These are phyloP conservation scores for Drosophila neoperkinsi DNA, from an alignment of 2,888 invertebrate genomes.

Conservation along the genomic window DNA sequence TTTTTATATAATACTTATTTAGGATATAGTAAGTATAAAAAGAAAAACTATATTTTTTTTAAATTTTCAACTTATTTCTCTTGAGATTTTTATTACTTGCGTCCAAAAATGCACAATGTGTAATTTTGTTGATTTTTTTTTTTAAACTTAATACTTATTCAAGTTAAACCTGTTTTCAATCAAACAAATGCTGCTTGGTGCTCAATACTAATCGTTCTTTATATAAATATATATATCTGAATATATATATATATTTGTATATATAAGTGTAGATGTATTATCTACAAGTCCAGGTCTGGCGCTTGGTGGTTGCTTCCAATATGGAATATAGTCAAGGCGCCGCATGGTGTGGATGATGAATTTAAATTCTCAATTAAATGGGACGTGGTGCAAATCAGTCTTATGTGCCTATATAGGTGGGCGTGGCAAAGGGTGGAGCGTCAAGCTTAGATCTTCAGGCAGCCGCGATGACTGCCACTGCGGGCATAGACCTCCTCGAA, in stretches of 20 bases:
- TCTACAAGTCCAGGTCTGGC: constrained; percentile 28
- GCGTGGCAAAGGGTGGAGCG: constrained; percentile 4
- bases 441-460: constrained; percentile 73
- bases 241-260: constrained; percentile 18
- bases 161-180: constrained; percentile 71
- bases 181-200: constrained; percentile 77
- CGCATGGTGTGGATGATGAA: constrained; percentile 44
- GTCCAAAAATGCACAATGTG: constrained; percentile 43
- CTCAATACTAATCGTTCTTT: constrained; percentile 72
- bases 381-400: constrained; percentile 66
- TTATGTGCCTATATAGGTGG: constrained; percentile 46
- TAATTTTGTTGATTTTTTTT: constrained; percentile 33
- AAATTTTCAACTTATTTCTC: constrained; percentile 30
- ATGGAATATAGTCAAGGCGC: constrained; percentile 66
- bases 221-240: constrained; percentile 31
- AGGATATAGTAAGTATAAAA: neutral
- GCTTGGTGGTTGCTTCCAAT: constrained; percentile 64
- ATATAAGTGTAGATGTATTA: constrained; percentile 3
- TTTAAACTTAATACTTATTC: constrained; percentile 48
- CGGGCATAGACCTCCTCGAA: constrained; percentile 85
- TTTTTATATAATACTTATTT: neutral
- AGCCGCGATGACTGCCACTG: constrained; percentile 71
- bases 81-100: constrained; percentile 50
- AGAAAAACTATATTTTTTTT: neutral
- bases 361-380: constrained; percentile 32